phyloP scores from a whole-genome alignment of 2,888 invertebrate species.

The Drepana falcataria region DNA sequence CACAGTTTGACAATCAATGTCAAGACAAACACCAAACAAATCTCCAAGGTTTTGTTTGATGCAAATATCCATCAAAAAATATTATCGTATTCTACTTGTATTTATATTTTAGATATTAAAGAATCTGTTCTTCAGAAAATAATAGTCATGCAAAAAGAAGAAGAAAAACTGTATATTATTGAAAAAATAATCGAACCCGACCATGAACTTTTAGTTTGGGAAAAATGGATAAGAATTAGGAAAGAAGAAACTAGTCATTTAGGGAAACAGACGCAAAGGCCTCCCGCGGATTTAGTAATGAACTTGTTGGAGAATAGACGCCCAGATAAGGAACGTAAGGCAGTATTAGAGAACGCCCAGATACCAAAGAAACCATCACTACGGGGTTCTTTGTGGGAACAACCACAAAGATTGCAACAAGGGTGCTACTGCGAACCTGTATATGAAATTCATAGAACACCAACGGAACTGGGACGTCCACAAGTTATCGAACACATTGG shows the following conservation, averaged over 20 bases:
- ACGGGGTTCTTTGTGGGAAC: slow-evolving; percentile 51
- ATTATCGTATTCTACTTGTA: neutral
- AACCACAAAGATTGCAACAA: slow-evolving; percentile 47
- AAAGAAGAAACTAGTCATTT: slow-evolving; percentile 46
- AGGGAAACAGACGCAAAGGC: slow-evolving; percentile 29
- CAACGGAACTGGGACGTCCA: slow-evolving; percentile 49
- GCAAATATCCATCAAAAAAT: neutral
- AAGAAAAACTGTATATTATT: slow-evolving; percentile 14
- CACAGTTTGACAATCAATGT: neutral
- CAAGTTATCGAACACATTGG: slow-evolving; percentile 51
- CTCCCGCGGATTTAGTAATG: slow-evolving; percentile 57
- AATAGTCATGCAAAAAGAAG: slow-evolving; percentile 15
- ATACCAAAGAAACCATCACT: slow-evolving; percentile 37
- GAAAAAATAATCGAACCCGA: slow-evolving; percentile 38
- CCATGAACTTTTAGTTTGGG: slow-evolving; percentile 54
- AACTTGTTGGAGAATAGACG: slow-evolving; percentile 48
- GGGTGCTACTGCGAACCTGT: slow-evolving; percentile 45
- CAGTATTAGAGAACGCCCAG: slow-evolving; percentile 53
- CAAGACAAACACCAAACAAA: neutral
- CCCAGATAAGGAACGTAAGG: slow-evolving; percentile 55
- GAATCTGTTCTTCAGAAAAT: neutral
- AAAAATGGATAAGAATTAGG: slow-evolving; percentile 62
- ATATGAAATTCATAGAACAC: slow-evolving; percentile 54
- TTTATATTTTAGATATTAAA: neutral
- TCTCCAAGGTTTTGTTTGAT: neutral